phyloP scores from a whole-genome alignment of 1,140 invertebrate genomes.

The Harpegnathos saltator region DNA sequence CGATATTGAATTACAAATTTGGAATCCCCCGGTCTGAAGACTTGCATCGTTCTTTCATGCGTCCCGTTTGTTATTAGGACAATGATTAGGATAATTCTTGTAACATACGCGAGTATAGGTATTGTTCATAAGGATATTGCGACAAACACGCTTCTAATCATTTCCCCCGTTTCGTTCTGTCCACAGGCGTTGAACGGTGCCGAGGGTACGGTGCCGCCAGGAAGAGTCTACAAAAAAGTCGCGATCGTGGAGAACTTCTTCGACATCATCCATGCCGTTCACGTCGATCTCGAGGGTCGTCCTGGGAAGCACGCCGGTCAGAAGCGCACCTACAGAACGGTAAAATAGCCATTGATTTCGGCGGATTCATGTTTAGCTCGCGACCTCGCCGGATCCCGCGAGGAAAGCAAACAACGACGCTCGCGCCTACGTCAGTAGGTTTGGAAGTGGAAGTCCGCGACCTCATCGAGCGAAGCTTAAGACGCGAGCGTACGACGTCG shows the following conservation, averaged over 20 bases:
- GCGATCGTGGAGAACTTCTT: constrained; percentile 99
- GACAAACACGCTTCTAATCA: constrained; percentile 12
- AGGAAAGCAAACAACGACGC: no score
- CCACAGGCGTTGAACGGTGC: constrained; percentile 85
- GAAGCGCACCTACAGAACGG: constrained; percentile 97
- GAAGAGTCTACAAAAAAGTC: constrained; percentile 94
- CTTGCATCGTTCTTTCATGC: not conserved
- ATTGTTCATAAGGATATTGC: not conserved
- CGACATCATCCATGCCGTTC: constrained; percentile 97
- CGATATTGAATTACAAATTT: constrained; percentile 3
- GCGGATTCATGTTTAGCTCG: not conserved
- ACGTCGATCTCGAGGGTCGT: constrained; percentile 95
- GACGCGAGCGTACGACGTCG: no score
- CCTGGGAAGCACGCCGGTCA: constrained; percentile 97
- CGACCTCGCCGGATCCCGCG: not conserved
- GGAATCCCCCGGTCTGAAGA: not conserved
- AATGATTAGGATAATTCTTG: not conserved
- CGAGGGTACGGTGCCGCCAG: constrained; percentile 85
- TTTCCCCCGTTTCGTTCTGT: constrained; percentile 54
- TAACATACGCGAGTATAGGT: no score
- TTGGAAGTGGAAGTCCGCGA: no score
- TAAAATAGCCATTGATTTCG: constrained; percentile 87
- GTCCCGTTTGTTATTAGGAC: not conserved
- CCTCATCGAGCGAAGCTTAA: not conserved
- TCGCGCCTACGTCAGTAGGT: no score